Evolutionary conservation across 2,797 vertebrate genomes (phyloP), one percentile per base, ranked within the genome.

Genomic region (Australoheros facetus): DNA sequence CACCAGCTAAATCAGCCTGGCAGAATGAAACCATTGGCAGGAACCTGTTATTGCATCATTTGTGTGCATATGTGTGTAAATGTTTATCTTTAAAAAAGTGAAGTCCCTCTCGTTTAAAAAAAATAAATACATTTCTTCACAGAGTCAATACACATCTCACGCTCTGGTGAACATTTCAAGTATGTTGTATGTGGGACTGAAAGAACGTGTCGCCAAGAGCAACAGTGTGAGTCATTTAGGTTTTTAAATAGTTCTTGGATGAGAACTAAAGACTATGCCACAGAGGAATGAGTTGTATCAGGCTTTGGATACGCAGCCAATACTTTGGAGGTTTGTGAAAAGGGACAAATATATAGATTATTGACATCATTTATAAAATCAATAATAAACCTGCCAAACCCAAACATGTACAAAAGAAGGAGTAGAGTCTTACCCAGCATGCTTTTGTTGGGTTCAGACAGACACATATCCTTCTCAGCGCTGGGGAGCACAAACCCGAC

Each of bases 401-500:
- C 76, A 7, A 71, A 53, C 9, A 21, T 57, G 12, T 28, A 11
- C 13, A 64, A 59, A 12, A 39, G 30, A 32, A 66, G 39, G 14
- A 78, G 37, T 34, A 21, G 8, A 66, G 26, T 60, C 97, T 97
- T 95, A 98, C 98, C 98, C 62, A 99, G 96, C 98, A 98, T 98
- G 92, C 98, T 97, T 90, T 98, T 98, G 95, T 97, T 98, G 86
- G 97, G 97, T 90, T 99, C 97, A 0, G 98, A 98, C 81, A 99
- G 94, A 90, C 98, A 99, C 98, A 99, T 98, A 59, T 99, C 98
- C 91, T 96, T 98, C 96, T 99, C 98, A 0, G 98, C 98, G 0
- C 98, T 99, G 89, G 98, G 98, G n/a, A 99, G 95, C 76, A 99
- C 98, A 0, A 99, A 99, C 57, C 97, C 98, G 21, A 99, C 98